phyloP scores from a whole-genome alignment of 2,888 invertebrate species.

The Odontomyia ornata region DNA sequence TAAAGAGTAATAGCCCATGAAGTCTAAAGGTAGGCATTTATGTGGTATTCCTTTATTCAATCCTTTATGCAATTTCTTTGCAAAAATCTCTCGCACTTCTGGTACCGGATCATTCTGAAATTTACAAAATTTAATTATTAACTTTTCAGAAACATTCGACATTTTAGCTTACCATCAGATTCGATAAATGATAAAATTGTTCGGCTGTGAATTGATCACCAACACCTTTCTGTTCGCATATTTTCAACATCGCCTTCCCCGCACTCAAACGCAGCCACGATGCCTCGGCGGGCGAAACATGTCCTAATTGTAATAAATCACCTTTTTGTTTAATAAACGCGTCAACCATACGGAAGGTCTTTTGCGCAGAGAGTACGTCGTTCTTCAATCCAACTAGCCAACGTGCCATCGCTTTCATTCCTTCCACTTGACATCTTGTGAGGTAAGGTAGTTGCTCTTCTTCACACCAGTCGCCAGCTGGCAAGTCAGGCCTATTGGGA shows the following conservation, averaged over 20 bases:
- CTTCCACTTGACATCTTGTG: conserved; percentile 91
- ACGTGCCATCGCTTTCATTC: conserved; percentile 94
- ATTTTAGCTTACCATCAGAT: conserved; percentile 76
- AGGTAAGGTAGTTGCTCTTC: conserved; percentile 90
- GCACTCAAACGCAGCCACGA: conserved; percentile 92
- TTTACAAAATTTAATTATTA: background rate
- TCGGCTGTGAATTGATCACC: conserved; percentile 94
- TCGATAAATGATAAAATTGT: conserved; percentile 93
- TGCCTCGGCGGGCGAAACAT: conserved; percentile 85
- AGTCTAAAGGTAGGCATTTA: conserved; percentile 92
- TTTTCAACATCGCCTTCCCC: conserved; percentile 95
- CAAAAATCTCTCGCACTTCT: conserved; percentile 89
- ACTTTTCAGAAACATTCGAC: background rate
- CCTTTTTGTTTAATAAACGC: conserved; percentile 94
- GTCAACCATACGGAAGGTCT: conserved; percentile 93
- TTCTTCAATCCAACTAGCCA: conserved; percentile 93
- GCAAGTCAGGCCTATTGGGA: conserved; percentile 65
- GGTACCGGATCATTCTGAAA: conserved; percentile 75
- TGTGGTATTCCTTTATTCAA: conserved; percentile 82
- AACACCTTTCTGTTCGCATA: conserved; percentile 95
- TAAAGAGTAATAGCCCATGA: conserved; percentile 94
- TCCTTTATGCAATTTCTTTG: conserved; percentile 92
- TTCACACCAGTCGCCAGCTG: conserved; percentile 74
- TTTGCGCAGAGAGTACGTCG: conserved; percentile 87
- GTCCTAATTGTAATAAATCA: conserved; percentile 79